Evolutionary conservation across 2,797 vertebrate species (phyloP), one percentile per base, ranked within the genome.

Genomic region (Melanotaenia nigrans): DNA sequence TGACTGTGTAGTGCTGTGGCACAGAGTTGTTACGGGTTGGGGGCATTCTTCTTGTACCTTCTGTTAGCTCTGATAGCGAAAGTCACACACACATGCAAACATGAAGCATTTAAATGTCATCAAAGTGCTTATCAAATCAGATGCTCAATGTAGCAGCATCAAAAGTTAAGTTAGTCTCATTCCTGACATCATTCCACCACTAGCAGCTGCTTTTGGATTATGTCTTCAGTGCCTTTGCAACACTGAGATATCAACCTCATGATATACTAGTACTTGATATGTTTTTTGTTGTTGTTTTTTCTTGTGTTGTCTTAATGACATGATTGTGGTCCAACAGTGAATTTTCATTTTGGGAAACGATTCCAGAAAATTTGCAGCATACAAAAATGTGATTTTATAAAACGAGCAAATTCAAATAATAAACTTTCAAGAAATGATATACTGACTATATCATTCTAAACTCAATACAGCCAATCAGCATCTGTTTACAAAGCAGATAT

Each of bases 401-500:
- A 28, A 28, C 1, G 67, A 65, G 73, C 57, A 79, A 83, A 70
- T 70, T 28, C 73, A 81, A 80, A 49, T 75, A 69, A 75, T 78
- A 82, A 62, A 69, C n/a, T 53, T 77, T 42, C 28, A 54, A 60
- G 49, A 81, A 76, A 78, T 84, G 80, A 73, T 65, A 60, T 71
- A 80, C 32, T 76, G 66, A 84, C 55, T 69, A 77, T 81, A 67
- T 82, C 75, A 70, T 89, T 85, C 81, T 62, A 69, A 75, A 81
- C 78, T 75, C 7, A 81, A 59, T 61, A 62, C 66, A 74, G 71
- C 79, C 86, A 87, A 79, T 82, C 75, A 62, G 72, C 66, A 38
- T 75, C 73, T 84, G 86, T 87, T 85, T 73, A 81, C 66, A 60
- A 79, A 84, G 79, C 81, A 70, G 78, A 86, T 65, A 63, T 70